Percentiles rank a stretch among this genome's conserved stretches.
These are phyloP conservation scores for Planiliza haematocheilus DNA, from an alignment of 2,113 vertebrate genomes.

Conservation along the genomic window DNA sequence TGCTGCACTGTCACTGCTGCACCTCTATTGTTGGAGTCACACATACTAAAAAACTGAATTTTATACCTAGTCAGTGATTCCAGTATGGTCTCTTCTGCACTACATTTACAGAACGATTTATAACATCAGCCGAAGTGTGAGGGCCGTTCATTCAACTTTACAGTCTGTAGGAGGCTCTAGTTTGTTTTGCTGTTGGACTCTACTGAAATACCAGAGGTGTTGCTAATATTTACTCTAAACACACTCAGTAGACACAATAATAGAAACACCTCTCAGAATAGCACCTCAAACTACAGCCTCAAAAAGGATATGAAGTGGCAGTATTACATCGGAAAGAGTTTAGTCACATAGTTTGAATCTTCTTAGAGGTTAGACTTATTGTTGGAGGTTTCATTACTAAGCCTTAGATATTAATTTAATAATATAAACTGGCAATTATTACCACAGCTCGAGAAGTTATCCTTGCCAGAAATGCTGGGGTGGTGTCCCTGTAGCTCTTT, in stretches of 20 bases:
- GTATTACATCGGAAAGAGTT: no score
- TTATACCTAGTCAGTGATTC: no score
- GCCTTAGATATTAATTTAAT: not conserved
- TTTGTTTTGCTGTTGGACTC: not conserved
- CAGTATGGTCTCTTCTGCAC: no score
- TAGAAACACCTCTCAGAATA: not conserved
- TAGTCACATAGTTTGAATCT: no score
- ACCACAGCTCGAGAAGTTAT: not conserved
- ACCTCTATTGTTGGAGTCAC: not conserved
- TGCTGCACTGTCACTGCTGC: not conserved
- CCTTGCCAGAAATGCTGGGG: not conserved
- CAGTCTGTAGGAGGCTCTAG: not conserved
- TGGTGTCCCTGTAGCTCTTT: conserved; percentile 36
- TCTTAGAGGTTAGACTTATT: no score
- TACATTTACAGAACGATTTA: no score
- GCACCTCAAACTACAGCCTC: not conserved
- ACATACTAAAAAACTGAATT: not conserved
- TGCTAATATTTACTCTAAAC: no score
- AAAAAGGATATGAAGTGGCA: no score
- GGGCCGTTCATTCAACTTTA: not conserved
- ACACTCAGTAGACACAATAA: not conserved
- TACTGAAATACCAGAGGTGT: not conserved
- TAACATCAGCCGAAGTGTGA: no score
- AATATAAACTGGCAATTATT: no score
- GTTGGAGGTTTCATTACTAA: no score